Base-by-base conservation (phyloP, 2,888 invertebrate species). In the Sphaerophoria rueppellii region DNA sequence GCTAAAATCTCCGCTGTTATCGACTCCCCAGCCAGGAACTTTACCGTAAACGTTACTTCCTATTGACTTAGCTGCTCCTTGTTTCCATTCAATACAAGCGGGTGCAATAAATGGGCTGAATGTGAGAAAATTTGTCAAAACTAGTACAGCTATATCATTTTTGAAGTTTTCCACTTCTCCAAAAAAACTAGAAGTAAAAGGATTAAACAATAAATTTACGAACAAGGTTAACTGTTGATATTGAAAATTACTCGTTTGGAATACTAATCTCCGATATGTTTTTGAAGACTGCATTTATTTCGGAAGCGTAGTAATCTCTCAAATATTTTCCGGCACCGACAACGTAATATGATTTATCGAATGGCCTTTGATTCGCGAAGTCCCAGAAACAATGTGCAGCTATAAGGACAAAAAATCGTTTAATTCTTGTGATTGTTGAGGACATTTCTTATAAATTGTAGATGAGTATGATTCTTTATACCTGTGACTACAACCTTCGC, bases 71-170 rank as follows among this genome's bases (percentile, higher is more conserved):
- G 86, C 72, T 37, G 74, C 83, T 35, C 55, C 87, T 4, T 24
- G n/a, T 60, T 86, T 61, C 88, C 88, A 89, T 32, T 89, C 88
- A 4, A 90, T 86, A 80, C 92, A 92, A 6, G 91, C 89, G 6
- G 91, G 91, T 69, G 89, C 90, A n/a, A 92, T 90, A 34, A 89
- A 88, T 32, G 86, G 77, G 0, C 90, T 88, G 40, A 90, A 88
- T 11, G 61, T 73, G n/a, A 92, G 89, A 9, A 81, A 72, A n/a
- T 87, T 87, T 57, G 87, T 87, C 37, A 91, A 77, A 7, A 90
- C 86, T 6, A 92, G 48, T 3, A 92, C 70, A 0, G 92, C 92
- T 43, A 92, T 89, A 86, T 92, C 92, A 6, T 86, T 86, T n/a
- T 76, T 72, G 65, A 87, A 91, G 9, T 87, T 82, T 7, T 87